Evolutionary conservation across 2,113 vertebrate genomes (phyloP), one percentile per base, ranked within the genome.

Genomic region (Rutilus rutilus): DNA sequence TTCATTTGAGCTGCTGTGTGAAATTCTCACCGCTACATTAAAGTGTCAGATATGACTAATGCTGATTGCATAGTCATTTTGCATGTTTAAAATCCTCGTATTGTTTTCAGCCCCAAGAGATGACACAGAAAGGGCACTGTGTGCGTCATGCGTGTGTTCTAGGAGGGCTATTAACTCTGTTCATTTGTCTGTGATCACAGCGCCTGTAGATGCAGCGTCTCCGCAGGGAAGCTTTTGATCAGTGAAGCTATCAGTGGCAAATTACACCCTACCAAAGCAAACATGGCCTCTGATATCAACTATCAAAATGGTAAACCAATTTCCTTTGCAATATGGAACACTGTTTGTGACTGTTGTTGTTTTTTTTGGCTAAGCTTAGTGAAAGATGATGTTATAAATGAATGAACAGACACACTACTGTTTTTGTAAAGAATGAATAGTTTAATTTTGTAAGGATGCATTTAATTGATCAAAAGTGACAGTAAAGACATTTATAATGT

Each of bases 271-370:
- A 42, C 36, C 36, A 65, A 74, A 81, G 54, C 83, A 84, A 54
- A 79, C 81, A 91, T 91, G 90, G 67, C 84, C 67, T 86, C 90
- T n/a, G 86, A 86, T 59, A 86, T 71, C 79, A 87, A 87, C 74
- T 86, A 89, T 86, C 90, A 90, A 79, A 80, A 90, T 14, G 89
- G 89, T 90, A 88, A 90, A 25, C 21, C 59, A 83, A 80, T 87
- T 81, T 65, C 52, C 7, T 69, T 27, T 86, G 73, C 57, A 30
- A 59, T 67, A 73, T 10, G 33, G 60, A 33, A 78, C 27, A 39
- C 11, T 6, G 27, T 36, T 39, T 39, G 25, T 30, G 59, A 19
- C 10, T 19, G 50, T 54, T 25, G 12, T 33, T 78, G 6, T 19
- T 59, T 23, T 14, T 39, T 19, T 39, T 11, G 2, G 1, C 5